Base-by-base conservation (phyloP, 2,888 invertebrate genomes). In the Colletes collaris region DNA sequence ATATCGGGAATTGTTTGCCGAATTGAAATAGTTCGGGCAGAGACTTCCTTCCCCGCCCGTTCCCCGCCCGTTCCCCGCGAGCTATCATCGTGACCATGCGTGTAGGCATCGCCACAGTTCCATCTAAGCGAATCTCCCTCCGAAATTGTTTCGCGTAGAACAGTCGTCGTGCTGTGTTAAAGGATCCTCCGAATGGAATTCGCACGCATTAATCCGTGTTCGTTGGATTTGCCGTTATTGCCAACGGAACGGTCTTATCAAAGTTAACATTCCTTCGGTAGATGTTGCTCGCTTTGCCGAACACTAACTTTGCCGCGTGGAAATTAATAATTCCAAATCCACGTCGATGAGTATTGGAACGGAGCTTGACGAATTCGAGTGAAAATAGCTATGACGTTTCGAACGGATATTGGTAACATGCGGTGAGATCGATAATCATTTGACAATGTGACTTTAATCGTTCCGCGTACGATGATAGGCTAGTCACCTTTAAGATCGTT, bases 1-100 rank as follows among this genome's bases (percentile, higher is more conserved):
- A 88, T 87, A 88, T 90, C 83, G 82, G 76, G 83, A 86, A 89
- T 90, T 89, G 88, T 89, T 90, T 85, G 84, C 72, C 70, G 84
- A 90, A 89, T 88, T 86, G 86, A 87, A 89, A 90, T 89, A 89
- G 90, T 89, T 89, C 69, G 77, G 58, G 16, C n/a, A 44, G 64
- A 66, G 68, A 75, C 79, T 69, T 64, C 60, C 44, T 19, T 44
- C 19, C n/a, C 64, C 13, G 6, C 44, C 16, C 7, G 40, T n/a
- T 50, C 16, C 53, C 11, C 8, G 13, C 4, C 2, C 46, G 5
- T 4, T 35, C 37, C 11, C 19, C 59, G 27, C 60, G 8, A 40
- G 13, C 46, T 66, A 66, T 62, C 66, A 19, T 67, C 68, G 50
- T 67, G 72, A 68, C 59, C 68, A 55, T 84, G 68, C 73, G 82